Base-by-base conservation (phyloP, 2,113 vertebrate species). In the Corythornis vintsioides region DNA sequence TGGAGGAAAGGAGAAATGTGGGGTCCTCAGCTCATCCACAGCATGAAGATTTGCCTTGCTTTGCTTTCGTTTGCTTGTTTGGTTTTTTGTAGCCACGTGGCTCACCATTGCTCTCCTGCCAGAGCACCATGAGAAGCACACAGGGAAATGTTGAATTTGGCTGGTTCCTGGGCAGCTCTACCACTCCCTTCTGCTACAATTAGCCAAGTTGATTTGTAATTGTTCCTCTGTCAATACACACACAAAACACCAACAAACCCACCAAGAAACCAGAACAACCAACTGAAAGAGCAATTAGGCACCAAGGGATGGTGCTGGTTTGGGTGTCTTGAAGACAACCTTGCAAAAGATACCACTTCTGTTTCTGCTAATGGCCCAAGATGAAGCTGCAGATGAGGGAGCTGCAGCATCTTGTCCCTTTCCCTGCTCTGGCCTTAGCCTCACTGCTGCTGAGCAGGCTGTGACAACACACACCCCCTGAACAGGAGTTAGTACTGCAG, bases 101-200 rank as follows among this genome's bases (percentile, higher is more conserved):
- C 12, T 57, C 10, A 24, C 57, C 7, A 43, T 28, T 0, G 0
- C 25, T 53, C 79, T 92, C 31, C 29, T 76, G 15, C 19, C 31
- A 76, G 21, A 66, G 50, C 50, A 38, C 29, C 29, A 5, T 1
- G 4, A 65, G 52, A 61, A 78, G 42, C 33, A 75, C 5, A 4
- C 9, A 56, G 35, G 7, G 7, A 3, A 90, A 69, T 29, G 47
- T 69, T 86, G 64, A 74, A 60, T 88, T 78, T 67, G 88, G 50
- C 55, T 86, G 72, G 17, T 71, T 66, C 2, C 5, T 63, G 26
- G n/a, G 73, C 26, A 35, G 52, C 43, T 60, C 21, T 38, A 10
- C 88, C 80, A 92, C 35, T 90, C 74, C 45, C 40, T 16, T 81
- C 61, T 71, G 35, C 61, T 74, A 92, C 85, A 92, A 86, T 71